A percentile compares a stretch with the other conserved stretches of the same genome.
Conservation (phyloP, 2,113 vertebrate genomes). For the Daubentonia madagascariensis region DNA sequence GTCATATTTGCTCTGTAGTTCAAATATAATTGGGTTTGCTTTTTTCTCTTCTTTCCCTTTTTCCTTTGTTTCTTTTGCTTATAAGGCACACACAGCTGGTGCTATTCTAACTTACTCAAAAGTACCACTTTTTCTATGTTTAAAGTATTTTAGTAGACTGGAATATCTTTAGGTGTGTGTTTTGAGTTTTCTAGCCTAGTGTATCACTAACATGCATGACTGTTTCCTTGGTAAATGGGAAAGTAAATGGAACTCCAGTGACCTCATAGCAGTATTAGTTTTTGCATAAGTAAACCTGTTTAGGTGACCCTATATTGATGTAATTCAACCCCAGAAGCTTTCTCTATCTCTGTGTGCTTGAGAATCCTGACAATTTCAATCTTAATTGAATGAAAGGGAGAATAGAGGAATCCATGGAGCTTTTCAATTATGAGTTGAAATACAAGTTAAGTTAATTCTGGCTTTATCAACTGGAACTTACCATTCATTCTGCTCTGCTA, state of each 20-base stretch:
- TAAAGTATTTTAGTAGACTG: slow-evolving; percentile 42
- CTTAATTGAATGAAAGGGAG: background rate
- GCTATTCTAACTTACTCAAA: background rate
- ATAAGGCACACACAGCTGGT: background rate
- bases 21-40: background rate
- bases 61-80: background rate
- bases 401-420: background rate
- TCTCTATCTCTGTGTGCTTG: background rate
- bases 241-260: slow-evolving; percentile 56
- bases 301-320: background rate
- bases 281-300: slow-evolving; percentile 60
- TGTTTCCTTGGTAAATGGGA: slow-evolving; percentile 61
- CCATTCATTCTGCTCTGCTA: background rate
- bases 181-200: slow-evolving; percentile 35
- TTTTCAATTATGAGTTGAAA: background rate
- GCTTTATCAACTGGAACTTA: background rate
- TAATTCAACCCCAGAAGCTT: background rate
- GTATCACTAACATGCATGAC: slow-evolving; percentile 50
- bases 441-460: background rate
- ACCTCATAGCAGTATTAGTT: background rate
- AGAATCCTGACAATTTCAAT: background rate
- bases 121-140: slow-evolving; percentile 52
- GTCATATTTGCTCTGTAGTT: background rate
- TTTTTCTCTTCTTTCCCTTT: background rate
- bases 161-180: slow-evolving; percentile 62